phyloP scores from a whole-genome alignment of 1,140 invertebrate genomes.

The Euura lappo region DNA sequence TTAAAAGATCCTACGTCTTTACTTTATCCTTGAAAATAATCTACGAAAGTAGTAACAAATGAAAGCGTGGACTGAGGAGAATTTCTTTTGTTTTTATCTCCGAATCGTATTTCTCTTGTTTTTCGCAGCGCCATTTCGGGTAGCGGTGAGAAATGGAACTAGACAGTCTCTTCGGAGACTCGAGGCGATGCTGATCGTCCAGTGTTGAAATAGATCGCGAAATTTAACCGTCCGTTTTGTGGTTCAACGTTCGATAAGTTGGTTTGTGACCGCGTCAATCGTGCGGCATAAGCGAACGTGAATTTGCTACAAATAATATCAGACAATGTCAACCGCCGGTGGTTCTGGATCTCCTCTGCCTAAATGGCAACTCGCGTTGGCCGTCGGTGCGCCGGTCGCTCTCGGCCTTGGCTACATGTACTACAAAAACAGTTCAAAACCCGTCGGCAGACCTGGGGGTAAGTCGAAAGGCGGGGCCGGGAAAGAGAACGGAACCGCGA shows the following conservation, averaged over 20 bases:
- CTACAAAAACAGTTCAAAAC: slow-evolving; percentile 63
- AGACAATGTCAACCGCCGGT: slow-evolving; percentile 42
- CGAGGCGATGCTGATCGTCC: slow-evolving; percentile 49
- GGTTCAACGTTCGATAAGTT: no score
- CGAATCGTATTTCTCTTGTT: no score
- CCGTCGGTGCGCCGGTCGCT: slow-evolving; percentile 80
- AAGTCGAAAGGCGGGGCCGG: slow-evolving; percentile 32
- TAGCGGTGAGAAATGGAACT: no score
- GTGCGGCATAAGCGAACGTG: no score
- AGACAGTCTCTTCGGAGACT: slow-evolving; percentile 50
- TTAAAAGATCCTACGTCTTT: no score
- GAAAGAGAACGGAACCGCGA: slow-evolving; percentile 41
- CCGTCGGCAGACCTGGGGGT: slow-evolving; percentile 33
- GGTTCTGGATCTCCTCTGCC: slow-evolving; percentile 48
- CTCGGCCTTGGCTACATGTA: slow-evolving; percentile 84
- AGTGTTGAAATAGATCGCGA: not conserved
- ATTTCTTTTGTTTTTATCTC: no score
- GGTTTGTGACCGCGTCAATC: no score
- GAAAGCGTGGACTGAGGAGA: no score
- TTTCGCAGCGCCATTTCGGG: no score
- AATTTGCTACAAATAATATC: not conserved
- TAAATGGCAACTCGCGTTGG: slow-evolving; percentile 79
- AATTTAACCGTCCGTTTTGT: not conserved
- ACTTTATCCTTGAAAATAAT: no score
- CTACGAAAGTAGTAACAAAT: no score